Conservation (phyloP, 2,113 vertebrate species). For the Rhea americana region DNA sequence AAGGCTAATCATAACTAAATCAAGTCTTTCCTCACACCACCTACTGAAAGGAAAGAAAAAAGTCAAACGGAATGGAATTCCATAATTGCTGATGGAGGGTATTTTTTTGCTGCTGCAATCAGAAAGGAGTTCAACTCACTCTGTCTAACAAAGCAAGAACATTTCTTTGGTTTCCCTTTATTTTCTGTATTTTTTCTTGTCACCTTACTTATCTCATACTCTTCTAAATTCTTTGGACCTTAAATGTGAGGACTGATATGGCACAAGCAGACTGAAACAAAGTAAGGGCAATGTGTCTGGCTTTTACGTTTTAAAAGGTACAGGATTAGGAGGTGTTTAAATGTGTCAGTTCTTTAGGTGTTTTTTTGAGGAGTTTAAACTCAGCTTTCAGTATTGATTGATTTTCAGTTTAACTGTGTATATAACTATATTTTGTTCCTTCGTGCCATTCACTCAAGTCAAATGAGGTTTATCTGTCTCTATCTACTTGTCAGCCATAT, state of each 20-base stretch:
- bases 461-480: neutral
- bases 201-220: neutral
- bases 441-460: neutral
- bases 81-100: neutral
- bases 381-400: neutral
- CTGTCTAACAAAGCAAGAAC: neutral
- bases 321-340: neutral
- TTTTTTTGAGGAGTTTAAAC: neutral
- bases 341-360: neutral
- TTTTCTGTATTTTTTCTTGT: neutral
- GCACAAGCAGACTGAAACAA: neutral
- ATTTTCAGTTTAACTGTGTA: neutral
- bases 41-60: neutral
- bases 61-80: neutral
- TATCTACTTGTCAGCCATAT: neutral
- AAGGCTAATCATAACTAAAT: constrained; percentile 6
- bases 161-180: neutral
- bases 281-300: fast-evolving
- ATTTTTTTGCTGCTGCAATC: neutral
- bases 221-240: neutral
- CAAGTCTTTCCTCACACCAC: neutral
- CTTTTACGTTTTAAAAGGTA: neutral
- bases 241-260: neutral
- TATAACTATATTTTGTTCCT: neutral
- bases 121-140: neutral